These are phyloP conservation scores for Parauchenoglanis ngamensis DNA, from an alignment of 2,797 vertebrate genomes.

Conservation along the genomic window DNA sequence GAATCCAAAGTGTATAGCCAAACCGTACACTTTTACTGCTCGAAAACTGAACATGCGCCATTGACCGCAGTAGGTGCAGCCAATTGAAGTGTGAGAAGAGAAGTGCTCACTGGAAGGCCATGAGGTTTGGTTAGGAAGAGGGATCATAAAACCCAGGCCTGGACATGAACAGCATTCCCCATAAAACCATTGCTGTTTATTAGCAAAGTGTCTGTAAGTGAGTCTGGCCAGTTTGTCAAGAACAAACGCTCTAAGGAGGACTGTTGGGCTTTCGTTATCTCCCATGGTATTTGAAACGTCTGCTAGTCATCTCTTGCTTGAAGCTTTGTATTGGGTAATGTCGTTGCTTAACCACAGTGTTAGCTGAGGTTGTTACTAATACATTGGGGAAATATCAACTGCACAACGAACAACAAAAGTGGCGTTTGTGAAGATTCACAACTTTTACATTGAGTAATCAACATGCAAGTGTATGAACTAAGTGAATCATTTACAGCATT, in stretches of 20 bases:
- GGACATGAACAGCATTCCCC: constrained; percentile 53
- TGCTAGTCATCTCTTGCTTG: neutral
- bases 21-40: constrained; percentile 61
- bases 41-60: constrained; percentile 62
- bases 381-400: neutral
- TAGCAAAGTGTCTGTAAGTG: constrained; percentile 22
- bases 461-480: too few species aligned
- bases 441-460: neutral
- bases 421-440: neutral
- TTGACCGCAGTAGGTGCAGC: constrained; percentile 64
- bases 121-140: constrained; percentile 61
- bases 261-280: constrained; percentile 16
- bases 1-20: constrained; percentile 29
- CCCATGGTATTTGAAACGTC: constrained; percentile 31
- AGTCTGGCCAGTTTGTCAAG: constrained; percentile 31
- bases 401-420: neutral
- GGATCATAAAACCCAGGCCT: constrained; percentile 64
- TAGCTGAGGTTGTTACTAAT: neutral
- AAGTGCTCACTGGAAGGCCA: constrained; percentile 61
- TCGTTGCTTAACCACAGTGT: neutral
- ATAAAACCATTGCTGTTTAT: constrained; percentile 40
- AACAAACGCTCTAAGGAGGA: constrained; percentile 39
- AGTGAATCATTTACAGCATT: neutral
- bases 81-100: constrained; percentile 47
- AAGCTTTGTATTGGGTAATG: neutral